These are phyloP conservation scores for Gymnogyps californianus DNA, from an alignment of 2,113 vertebrate genomes.

Conservation along the genomic window DNA sequence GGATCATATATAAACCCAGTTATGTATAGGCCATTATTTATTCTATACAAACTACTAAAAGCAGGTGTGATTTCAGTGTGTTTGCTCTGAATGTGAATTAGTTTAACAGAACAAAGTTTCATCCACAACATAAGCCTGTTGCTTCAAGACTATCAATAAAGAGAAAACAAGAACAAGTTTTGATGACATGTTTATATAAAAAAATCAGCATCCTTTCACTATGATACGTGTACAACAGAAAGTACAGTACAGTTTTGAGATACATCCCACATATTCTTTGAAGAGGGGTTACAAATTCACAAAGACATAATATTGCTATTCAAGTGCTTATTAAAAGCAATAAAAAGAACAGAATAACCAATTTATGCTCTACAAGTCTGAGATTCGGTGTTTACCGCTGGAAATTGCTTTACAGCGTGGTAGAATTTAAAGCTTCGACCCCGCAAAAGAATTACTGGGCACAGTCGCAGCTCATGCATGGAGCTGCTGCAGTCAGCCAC, in stretches of 20 bases:
- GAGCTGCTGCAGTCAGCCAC: background rate
- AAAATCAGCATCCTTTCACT: background rate
- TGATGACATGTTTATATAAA: background rate
- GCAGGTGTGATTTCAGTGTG: background rate
- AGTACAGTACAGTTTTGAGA: background rate
- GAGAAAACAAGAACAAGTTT: background rate
- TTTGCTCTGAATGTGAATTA: background rate
- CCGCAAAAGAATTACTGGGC: background rate
- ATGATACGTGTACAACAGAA: background rate
- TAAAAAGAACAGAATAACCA: background rate
- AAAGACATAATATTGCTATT: background rate
- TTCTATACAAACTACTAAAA: background rate
- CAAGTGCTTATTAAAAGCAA: background rate
- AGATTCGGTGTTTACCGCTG: background rate
- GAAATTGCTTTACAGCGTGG: background rate
- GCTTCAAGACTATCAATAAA: background rate
- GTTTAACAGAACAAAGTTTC: background rate
- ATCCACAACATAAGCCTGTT: background rate
- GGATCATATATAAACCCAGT: background rate
- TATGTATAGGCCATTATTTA: background rate
- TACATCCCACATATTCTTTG: background rate
- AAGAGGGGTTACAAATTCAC: background rate
- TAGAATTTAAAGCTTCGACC: background rate
- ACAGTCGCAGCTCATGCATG: accelerated
- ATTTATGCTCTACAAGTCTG: background rate